Conservation (phyloP, 2,113 vertebrate species). For the Dromas ardeola region DNA sequence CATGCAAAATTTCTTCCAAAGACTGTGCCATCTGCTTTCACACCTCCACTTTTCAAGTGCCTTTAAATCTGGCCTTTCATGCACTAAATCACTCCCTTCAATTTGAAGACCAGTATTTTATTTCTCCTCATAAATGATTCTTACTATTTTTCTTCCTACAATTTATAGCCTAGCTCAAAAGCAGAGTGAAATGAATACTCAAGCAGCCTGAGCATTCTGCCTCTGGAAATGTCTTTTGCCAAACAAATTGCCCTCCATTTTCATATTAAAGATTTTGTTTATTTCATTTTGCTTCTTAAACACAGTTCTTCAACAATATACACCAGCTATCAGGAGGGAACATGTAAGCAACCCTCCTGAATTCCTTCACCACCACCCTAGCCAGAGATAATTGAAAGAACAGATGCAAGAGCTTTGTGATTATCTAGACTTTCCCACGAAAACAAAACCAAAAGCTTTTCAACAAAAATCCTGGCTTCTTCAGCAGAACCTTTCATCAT, state of each 20-base stretch:
- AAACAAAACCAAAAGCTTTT: slow-evolving; percentile 5
- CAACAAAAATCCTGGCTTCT: slow-evolving; percentile 1
- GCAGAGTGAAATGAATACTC: background rate
- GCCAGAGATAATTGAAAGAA: background rate
- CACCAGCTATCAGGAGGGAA: background rate
- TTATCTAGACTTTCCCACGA: background rate
- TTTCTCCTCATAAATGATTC: background rate
- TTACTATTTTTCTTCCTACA: background rate
- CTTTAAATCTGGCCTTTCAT: slow-evolving; percentile 1
- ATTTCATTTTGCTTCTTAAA: background rate
- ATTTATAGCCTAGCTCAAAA: background rate
- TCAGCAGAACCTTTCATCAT: slow-evolving; percentile 39
- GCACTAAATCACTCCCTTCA: background rate
- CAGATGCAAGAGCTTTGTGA: background rate
- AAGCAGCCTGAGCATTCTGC: background rate
- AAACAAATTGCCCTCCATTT: background rate
- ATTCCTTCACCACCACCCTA: background rate
- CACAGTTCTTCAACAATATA: background rate
- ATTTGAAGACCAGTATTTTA: background rate
- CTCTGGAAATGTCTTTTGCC: background rate
- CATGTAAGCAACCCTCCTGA: background rate
- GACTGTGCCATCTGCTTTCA: background rate
- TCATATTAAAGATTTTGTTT: background rate
- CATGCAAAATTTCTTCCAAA: slow-evolving; percentile 6
- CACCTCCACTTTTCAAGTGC: background rate